Base-by-base conservation (phyloP, 2,797 vertebrate genomes). In the Eremophila alpestris region DNA sequence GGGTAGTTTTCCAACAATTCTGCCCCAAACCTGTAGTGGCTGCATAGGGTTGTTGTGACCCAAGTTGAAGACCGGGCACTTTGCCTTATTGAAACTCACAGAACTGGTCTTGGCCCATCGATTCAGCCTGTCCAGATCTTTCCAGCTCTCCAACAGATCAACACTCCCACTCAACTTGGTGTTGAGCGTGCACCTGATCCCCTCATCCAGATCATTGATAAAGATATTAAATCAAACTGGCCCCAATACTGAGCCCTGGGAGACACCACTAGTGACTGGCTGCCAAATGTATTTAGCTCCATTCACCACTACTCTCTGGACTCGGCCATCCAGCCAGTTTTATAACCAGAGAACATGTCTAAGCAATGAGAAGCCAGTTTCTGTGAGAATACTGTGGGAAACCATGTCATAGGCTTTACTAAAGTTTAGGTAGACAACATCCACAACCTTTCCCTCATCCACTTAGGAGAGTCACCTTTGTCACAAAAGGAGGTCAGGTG, bases 181-280 rank as follows among this genome's bases (percentile, higher is more conserved):
- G 26, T 21, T 22, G 32, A 32, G 41, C 0, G 0, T 12, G 21
- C 18, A 60, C 22, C 27, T 9, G 8, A 75, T 82, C 36, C 11
- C 5, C 32, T 24, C 0, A 1, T 20, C 16, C 7, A 68, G 34
- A 48, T 16, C 41, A 81, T 0, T 27, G 19, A 60, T 54, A 20
- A 68, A 82, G 62, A 24, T 7, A 55, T 8, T 16, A 68, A 68
- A 54, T 26, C 27, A 68, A 74, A 41, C 3, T 29, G 48, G 26
- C 18, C 30, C 34, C 15, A 48, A 2, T 17, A 26, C 16, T 68
- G 26, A 48, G 48, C 48, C 26, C 55, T 62, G 34, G 27, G 19
- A 74, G 13, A 41, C 30, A 62, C 27, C 26, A 55, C 10, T 2
- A 3, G 55, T 48, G 40, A 75, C 34, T 13, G 10, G 62, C 11